A percentile compares a stretch with the other conserved stretches of the same genome.
phyloP scores from a whole-genome alignment of 2,888 invertebrate genomes.

The Digitonthophagus gazella region DNA sequence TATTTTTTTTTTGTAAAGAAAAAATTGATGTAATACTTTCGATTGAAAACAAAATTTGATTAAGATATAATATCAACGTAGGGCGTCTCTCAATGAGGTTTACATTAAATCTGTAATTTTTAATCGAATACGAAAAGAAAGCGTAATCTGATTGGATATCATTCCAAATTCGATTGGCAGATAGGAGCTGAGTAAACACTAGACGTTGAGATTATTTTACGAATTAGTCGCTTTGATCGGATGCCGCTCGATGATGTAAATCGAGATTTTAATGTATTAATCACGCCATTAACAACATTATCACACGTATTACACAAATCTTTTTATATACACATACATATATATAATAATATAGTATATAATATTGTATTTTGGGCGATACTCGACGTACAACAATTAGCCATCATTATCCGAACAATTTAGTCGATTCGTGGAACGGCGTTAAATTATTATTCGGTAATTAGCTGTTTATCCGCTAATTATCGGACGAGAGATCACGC shows the following conservation, averaged over 20 bases:
- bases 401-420: neutral
- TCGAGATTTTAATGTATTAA: slow-evolving; percentile 13
- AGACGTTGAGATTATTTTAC: slow-evolving; percentile 3
- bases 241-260: neutral
- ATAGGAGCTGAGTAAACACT: slow-evolving; percentile 6
- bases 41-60: neutral
- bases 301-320: slow-evolving; percentile 2
- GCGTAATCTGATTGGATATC: neutral
- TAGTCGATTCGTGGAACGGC: neutral
- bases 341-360: no score
- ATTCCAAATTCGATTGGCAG: neutral
- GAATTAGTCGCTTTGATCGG: slow-evolving; percentile 8
- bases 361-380: neutral
- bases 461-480: neutral
- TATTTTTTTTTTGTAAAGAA: no score
- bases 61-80: neutral
- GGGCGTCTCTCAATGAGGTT: neutral
- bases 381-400: neutral
- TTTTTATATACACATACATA: neutral
- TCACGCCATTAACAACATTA: slow-evolving; percentile 10
- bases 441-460: neutral
- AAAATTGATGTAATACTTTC: no score
- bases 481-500: neutral
- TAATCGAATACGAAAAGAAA: neutral
- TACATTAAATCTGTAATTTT: neutral